Evolutionary conservation across 2,113 vertebrate genomes (phyloP), one percentile per base, ranked within the genome.

Genomic region (Trinectes maculatus): DNA sequence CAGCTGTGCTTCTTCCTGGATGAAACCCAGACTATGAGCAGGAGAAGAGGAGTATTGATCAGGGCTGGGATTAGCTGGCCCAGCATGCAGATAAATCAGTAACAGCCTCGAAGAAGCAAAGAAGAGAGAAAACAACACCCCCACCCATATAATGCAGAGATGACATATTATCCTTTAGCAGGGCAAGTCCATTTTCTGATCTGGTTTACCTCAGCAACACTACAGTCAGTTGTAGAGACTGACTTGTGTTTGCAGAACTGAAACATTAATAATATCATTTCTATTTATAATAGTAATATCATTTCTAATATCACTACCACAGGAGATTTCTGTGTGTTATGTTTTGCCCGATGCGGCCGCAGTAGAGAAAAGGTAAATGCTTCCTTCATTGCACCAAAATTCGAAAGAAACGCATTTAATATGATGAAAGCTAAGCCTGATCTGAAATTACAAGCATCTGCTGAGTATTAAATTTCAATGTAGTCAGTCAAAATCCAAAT

Each of bases 11-110:
- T 42, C 26, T 53, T 77, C 56, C 69, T 73, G 79, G 79, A 80
- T 69, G 52, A 18, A 57, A 79, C 71, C 74, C 74, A 79, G 58
- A 59, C 49, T 19, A 69, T 55, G 10, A 77, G 74, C 36, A 44
- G 34, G 43, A 71, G 67, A 70, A 76, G 75, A 43, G 67, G 70
- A 70, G 54, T 79, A 89, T 90, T 76, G 79, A 90, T 89, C 73
- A 73, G 51, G 53, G 15, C 57, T 34, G 55, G 75, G 83, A 81
- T 80, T 79, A 82, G 71, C 66, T 54, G 66, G 74, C 60, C 65
- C 61, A 74, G 77, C 70, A 72, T 63, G 61, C 65, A 74, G 59
- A 63, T 80, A 60, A 80, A 77, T 74, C 74, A 79, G 74, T 37
- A 81, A 64, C 54, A 36, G 71, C 47, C 59, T 37, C 55, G 61